phyloP scores from a whole-genome alignment of 1,140 invertebrate genomes.

The Tribolium castaneum region DNA sequence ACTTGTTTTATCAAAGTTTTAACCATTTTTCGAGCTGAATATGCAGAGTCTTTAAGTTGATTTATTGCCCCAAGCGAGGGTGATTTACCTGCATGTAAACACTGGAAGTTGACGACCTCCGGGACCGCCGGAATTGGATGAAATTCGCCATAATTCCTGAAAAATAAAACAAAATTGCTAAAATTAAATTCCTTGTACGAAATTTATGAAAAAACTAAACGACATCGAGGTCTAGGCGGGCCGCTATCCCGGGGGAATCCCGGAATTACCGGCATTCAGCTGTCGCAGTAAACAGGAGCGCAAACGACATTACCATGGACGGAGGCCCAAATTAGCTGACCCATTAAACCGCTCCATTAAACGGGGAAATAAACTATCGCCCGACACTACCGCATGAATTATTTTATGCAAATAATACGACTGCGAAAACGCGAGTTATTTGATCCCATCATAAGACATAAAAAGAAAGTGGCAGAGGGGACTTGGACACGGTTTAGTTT shows the following conservation, averaged over 20 bases:
- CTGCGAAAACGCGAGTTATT: neutral
- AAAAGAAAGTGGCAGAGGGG: neutral
- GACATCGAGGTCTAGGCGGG: conserved; percentile 17
- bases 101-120: conserved; percentile 51
- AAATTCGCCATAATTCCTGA: conserved; percentile 50
- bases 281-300: conserved; percentile 52
- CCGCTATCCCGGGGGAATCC: conserved; percentile 37
- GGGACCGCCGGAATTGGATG: conserved; percentile 51
- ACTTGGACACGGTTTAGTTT: neutral
- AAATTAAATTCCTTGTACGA: neutral
- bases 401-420: neutral
- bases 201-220: conserved; percentile 25
- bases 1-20: too few species aligned
- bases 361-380: neutral
- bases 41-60: neutral
- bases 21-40: too few species aligned
- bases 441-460: neutral
- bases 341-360: neutral
- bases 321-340: neutral
- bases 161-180: neutral
- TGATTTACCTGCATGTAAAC: conserved; percentile 54
- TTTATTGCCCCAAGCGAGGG: neutral
- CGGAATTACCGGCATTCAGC: conserved; percentile 50
- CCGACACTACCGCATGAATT: neutral
- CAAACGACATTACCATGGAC: conserved; percentile 35